Evolutionary conservation across 2,888 invertebrate genomes (phyloP).

Genomic region (Drosophila helvetica): DNA sequence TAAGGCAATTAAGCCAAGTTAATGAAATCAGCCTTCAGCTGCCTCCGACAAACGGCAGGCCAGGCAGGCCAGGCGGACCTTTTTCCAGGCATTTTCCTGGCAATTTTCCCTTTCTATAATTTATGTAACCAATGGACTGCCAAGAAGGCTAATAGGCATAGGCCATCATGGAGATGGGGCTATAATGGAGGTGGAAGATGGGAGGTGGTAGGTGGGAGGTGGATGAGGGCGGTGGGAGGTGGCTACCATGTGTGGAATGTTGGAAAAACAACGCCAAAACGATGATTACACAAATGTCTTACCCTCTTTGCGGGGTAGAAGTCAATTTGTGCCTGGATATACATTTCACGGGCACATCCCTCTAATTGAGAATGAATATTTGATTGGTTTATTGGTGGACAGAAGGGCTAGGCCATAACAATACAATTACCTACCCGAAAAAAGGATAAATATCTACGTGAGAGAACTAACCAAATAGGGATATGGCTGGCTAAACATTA

Average conservation of each 20-base stretch:
- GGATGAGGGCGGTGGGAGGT: background rate
- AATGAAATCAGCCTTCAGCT: constrained; percentile 31
- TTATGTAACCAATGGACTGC: constrained; percentile 22
- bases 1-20: constrained; percentile 39
- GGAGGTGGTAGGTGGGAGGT: background rate
- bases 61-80: background rate
- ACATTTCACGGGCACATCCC: no score
- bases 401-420: constrained; percentile 37
- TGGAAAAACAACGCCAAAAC: background rate
- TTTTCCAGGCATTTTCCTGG: constrained; percentile 1
- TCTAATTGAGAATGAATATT: constrained; percentile 67
- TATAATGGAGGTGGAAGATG: background rate
- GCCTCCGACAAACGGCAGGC: background rate
- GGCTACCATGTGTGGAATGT: background rate
- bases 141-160: constrained; percentile 26
- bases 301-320: background rate
- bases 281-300: background rate
- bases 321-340: constrained; percentile 3
- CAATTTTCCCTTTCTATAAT: constrained; percentile 31
- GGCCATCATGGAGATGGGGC: constrained; percentile 1
- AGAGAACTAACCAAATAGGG: constrained; percentile 44
- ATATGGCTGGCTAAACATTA: background rate
- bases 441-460: constrained; percentile 55
- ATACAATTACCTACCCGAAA: constrained; percentile 50
- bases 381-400: constrained; percentile 37